phyloP scores from a whole-genome alignment of 2,888 invertebrate genomes.

The Abscondita cerata region DNA sequence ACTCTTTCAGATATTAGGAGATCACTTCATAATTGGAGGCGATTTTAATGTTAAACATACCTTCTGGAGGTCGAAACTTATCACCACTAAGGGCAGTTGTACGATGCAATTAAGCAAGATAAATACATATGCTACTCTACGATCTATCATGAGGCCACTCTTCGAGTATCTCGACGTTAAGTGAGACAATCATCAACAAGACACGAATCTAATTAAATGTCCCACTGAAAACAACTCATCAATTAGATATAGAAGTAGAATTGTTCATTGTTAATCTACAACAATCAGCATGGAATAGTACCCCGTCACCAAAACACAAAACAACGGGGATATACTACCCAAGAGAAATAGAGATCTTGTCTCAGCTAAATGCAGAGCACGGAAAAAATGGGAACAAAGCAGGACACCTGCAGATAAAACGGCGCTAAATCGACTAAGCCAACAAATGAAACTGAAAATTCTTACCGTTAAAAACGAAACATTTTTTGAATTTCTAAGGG shows the following conservation, averaged over 20 bases:
- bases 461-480: conserved; percentile 22
- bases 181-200: background rate
- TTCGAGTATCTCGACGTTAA: background rate
- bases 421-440: conserved; percentile 28
- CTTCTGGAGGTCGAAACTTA: no score
- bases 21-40: no score
- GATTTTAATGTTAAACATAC: no score
- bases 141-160: conserved; percentile 13
- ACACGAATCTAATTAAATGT: background rate
- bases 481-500: conserved; percentile 21
- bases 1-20: no score
- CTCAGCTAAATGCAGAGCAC: background rate
- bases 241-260: background rate
- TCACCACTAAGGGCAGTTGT: conserved; percentile 8
- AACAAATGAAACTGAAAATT: conserved; percentile 32
- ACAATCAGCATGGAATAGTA: no score
- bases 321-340: background rate
- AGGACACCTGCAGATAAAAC: conserved; percentile 7
- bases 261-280: no score
- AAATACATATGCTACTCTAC: conserved; percentile 18
- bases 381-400: conserved; percentile 2
- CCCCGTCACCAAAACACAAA: background rate
- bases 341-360: background rate
- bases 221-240: conserved; percentile 2
- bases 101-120: conserved; percentile 9